Percentiles rank a stretch among this genome's conserved stretches.
phyloP scores from a whole-genome alignment of 2,113 vertebrate genomes.

The Dasyprocta punctata region DNA sequence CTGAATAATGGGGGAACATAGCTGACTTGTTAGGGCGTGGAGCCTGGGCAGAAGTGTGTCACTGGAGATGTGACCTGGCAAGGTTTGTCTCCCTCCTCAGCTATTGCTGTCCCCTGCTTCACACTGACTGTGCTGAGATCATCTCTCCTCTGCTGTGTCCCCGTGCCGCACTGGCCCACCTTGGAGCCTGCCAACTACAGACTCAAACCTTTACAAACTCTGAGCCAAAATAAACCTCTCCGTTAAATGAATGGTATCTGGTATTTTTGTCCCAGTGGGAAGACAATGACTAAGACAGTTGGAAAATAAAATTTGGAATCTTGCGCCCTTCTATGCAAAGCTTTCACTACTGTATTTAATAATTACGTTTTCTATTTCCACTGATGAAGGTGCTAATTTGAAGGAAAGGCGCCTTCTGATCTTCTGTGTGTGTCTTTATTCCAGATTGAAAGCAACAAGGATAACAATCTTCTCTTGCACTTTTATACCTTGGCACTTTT shows the following conservation, averaged over 20 bases:
- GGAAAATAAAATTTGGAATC: constrained; percentile 13
- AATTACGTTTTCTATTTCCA: constrained; percentile 13
- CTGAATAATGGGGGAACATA: background rate
- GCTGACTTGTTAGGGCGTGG: background rate
- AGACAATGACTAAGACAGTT: background rate
- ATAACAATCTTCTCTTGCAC: background rate
- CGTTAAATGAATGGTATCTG: background rate
- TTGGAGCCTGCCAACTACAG: background rate
- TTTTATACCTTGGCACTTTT: background rate
- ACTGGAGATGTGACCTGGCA: background rate
- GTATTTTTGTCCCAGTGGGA: background rate
- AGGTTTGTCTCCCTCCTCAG: background rate
- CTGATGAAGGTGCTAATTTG: background rate
- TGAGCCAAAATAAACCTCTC: background rate
- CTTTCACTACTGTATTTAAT: background rate
- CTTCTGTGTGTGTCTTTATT: background rate
- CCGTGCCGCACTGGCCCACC: background rate
- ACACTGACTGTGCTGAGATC: background rate
- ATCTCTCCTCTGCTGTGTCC: background rate
- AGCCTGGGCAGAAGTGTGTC: background rate
- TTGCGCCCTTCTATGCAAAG: background rate
- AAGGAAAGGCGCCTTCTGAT: background rate
- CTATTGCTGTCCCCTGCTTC: background rate
- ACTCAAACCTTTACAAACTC: background rate
- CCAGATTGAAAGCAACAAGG: background rate